Conservation (phyloP, 2,888 invertebrate genomes). For the Coleophora flavipennella region DNA sequence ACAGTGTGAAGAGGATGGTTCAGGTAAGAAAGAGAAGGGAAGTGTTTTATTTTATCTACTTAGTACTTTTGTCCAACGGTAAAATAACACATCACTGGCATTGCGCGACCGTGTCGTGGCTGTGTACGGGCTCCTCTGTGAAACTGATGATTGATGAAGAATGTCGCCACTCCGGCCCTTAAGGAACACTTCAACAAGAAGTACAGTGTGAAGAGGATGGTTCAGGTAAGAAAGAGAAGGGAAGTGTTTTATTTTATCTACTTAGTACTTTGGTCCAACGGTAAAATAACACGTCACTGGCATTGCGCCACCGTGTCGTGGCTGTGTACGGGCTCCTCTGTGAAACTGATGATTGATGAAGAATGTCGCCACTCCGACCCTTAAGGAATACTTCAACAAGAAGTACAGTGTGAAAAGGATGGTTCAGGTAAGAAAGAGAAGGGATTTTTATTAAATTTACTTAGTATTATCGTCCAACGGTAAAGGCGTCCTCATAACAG, state of each 20-base stretch:
- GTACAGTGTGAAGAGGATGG: conserved; percentile 72
- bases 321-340: conserved; percentile 53
- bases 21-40: no score
- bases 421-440: conserved; percentile 23
- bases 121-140: conserved; percentile 56
- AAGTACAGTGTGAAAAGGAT: conserved; percentile 74
- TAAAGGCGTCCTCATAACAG: conserved; percentile 64
- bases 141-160: conserved; percentile 42
- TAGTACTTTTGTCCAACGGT: no score
- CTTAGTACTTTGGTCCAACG: no score
- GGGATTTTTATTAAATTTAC: no score
- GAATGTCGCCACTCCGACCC: conserved; percentile 70
- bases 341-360: conserved; percentile 52
- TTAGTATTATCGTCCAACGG: no score
- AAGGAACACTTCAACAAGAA: conserved; percentile 73
- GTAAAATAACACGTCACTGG: no score
- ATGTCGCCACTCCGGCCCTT: conserved; percentile 73
- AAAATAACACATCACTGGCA: conserved; percentile 73
- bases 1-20: conserved; percentile 72
- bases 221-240: conserved; percentile 75
- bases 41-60: no score
- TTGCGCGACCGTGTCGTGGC: conserved; percentile 71
- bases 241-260: no score
- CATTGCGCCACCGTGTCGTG: conserved; percentile 71
- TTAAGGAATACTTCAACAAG: conserved; percentile 73